Conservation (phyloP, 2,888 invertebrate species). For the Resseliella maxima region DNA sequence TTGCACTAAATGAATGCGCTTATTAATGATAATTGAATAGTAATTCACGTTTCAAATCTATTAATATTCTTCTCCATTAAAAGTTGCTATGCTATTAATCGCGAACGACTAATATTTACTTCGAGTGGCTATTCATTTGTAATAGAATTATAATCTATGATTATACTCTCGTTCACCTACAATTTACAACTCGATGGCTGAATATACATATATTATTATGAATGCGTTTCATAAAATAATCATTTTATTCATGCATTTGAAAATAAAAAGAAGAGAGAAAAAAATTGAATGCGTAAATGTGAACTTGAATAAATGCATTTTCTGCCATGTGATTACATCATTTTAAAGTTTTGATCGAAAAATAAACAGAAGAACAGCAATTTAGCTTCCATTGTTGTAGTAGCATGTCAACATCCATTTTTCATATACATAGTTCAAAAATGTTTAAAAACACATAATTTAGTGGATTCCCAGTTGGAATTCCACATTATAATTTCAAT, state of each 20-base stretch:
- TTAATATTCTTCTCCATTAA: not conserved
- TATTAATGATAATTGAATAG: not conserved
- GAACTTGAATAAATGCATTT: slow-evolving; percentile 41
- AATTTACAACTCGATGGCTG: not conserved
- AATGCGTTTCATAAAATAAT: not conserved
- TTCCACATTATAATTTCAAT: slow-evolving; percentile 41
- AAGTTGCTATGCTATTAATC: not conserved
- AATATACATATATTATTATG: not conserved
- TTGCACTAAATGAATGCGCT: not conserved
- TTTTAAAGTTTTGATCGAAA: slow-evolving; percentile 51
- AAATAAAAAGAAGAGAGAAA: not conserved
- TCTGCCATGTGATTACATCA: slow-evolving; percentile 50
- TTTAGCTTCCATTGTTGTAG: not conserved
- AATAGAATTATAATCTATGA: not conserved
- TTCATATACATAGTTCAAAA: slow-evolving; percentile 26
- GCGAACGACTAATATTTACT: not conserved
- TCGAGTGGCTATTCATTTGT: slow-evolving; percentile 34
- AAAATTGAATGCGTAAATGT: not conserved
- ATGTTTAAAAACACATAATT: not conserved
- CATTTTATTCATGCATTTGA: not conserved
- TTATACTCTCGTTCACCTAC: not conserved
- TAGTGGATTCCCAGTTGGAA: slow-evolving; percentile 44
- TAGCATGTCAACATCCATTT: slow-evolving; percentile 33
- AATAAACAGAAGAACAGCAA: slow-evolving; percentile 36
- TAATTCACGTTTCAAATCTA: not conserved